phyloP scores from a whole-genome alignment of 2,888 invertebrate species.

The Parnassius smintheus region DNA sequence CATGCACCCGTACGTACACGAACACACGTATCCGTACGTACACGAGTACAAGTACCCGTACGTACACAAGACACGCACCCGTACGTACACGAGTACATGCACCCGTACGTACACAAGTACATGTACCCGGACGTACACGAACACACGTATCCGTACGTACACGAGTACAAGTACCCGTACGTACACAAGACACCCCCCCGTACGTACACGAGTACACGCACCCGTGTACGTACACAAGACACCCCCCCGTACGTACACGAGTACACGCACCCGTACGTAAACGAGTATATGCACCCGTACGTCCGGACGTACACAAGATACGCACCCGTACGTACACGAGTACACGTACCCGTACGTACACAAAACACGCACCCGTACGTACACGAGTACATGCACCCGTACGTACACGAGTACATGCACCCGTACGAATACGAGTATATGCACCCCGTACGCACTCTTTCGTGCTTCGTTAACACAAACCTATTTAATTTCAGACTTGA shows the following conservation, averaged over 20 bases:
- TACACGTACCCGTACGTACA: background rate
- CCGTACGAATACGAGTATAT: too few species aligned
- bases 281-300: background rate
- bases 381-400: too few species aligned
- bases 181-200: conserved; percentile 93
- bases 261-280: conserved; percentile 7
- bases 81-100: background rate
- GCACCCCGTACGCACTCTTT: conserved; percentile 49
- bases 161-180: conserved; percentile 85
- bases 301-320: conserved; percentile 72
- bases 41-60: conserved; percentile 7
- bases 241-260: conserved; percentile 90
- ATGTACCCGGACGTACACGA: background rate
- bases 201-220: conserved; percentile 93
- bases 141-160: background rate
- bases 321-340: conserved; percentile 55
- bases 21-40: conserved; percentile 96
- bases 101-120: background rate
- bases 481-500: conserved; percentile 81
- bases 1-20: too few species aligned
- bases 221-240: conserved; percentile 96
- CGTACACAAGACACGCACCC: conserved; percentile 4
- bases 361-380: too few species aligned
- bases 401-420: background rate
- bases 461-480: conserved; percentile 68